These are phyloP conservation scores for Delichon dasypus DNA, from an alignment of 2,797 vertebrate genomes.

Conservation along the genomic window DNA sequence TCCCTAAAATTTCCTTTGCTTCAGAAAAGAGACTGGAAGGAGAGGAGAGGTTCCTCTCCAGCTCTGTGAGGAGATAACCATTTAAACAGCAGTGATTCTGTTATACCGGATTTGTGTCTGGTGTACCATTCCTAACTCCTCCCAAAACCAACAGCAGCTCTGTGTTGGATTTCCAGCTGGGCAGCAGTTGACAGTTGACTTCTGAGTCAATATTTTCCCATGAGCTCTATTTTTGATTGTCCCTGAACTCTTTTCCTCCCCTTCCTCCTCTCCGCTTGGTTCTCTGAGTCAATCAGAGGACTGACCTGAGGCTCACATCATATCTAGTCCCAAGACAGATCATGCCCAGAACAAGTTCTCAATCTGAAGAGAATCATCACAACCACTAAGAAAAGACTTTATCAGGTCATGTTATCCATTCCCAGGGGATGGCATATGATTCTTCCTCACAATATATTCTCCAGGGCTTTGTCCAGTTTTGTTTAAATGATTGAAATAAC, in stretches of 20 bases:
- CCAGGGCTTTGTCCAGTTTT: constrained; percentile 57
- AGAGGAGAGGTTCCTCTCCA: neutral
- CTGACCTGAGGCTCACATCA: constrained; percentile 40
- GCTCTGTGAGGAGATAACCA: neutral
- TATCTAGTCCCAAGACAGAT: constrained; percentile 48
- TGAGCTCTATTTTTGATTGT: neutral
- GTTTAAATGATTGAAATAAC: constrained; percentile 59
- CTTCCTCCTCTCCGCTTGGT: neutral
- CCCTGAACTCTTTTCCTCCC: neutral
- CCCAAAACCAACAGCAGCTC: neutral
- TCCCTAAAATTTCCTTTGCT: neutral
- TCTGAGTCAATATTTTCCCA: neutral
- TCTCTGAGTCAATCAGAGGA: neutral
- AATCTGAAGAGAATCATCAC: neutral
- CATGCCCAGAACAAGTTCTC: constrained; percentile 36
- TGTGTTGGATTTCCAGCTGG: neutral
- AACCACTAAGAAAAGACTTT: constrained; percentile 38
- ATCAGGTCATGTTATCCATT: constrained; percentile 22
- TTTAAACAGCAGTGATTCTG: neutral
- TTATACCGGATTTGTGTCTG: neutral
- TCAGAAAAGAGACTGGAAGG: neutral
- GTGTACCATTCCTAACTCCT: neutral
- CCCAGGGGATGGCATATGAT: neutral
- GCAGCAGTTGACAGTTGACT: neutral
- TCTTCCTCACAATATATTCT: constrained; percentile 22